These are phyloP conservation scores for Talpa occidentalis DNA, from an alignment of 2,113 vertebrate genomes.

Conservation along the genomic window DNA sequence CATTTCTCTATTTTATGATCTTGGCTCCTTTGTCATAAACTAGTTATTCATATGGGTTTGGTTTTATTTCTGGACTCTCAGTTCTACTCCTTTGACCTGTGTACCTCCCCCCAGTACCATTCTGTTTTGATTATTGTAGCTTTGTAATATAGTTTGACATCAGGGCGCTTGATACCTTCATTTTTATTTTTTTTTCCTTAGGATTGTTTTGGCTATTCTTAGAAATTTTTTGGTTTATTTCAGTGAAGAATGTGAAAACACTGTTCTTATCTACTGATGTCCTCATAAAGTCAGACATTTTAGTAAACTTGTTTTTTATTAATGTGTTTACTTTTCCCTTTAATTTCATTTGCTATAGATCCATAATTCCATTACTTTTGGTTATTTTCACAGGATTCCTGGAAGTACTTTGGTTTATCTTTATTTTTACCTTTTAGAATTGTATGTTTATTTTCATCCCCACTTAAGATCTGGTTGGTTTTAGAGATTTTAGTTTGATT, in stretches of 20 bases:
- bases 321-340: conserved; percentile 34
- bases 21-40: too few relatives aligned
- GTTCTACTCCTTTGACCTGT: too few relatives aligned
- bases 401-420: conserved; percentile 18
- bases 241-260: background rate
- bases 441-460: conserved; percentile 46
- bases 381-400: conserved; percentile 5
- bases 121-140: too few relatives aligned
- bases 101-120: too few relatives aligned
- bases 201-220: too few relatives aligned
- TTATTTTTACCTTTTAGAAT: conserved; percentile 3
- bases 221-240: too few relatives aligned
- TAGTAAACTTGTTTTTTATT: conserved; percentile 37
- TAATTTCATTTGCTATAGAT: conserved; percentile 18
- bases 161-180: too few relatives aligned
- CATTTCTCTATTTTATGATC: too few relatives aligned
- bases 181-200: too few relatives aligned
- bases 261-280: conserved; percentile 12
- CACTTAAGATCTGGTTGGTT: background rate
- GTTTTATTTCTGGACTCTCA: too few relatives aligned
- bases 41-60: too few relatives aligned
- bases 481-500: background rate
- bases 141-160: too few relatives aligned
- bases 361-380: conserved; percentile 39
- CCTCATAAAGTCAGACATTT: background rate